A percentile compares a stretch with the other conserved stretches of the same genome.
phyloP scores from a whole-genome alignment of 1,140 invertebrate species.

The Hylaeus volcanicus region DNA sequence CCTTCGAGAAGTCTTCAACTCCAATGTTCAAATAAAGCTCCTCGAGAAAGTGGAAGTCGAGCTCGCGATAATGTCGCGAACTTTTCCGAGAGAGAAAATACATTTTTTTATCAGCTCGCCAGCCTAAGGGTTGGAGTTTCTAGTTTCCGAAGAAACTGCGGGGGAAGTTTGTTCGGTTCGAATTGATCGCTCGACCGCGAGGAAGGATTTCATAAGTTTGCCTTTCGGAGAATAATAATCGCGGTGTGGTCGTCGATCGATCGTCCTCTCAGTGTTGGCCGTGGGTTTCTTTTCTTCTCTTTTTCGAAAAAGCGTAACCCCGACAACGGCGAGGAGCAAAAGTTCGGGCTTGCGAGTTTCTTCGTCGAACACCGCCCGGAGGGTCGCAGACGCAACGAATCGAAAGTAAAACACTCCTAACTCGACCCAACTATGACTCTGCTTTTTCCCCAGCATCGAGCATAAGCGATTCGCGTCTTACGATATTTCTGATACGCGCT shows the following conservation, averaged over 20 bases:
- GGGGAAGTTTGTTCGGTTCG: conserved; percentile 9
- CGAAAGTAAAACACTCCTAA: conserved; percentile 21
- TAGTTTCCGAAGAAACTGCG: neutral
- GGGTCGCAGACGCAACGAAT: conserved; percentile 2
- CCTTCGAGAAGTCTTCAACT: no score
- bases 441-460: neutral
- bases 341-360: conserved; percentile 9
- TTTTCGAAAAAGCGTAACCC: neutral
- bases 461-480: neutral
- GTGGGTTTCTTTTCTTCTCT: neutral
- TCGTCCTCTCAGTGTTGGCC: neutral
- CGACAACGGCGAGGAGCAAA: neutral
- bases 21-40: no score
- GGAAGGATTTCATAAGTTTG: conserved; percentile 28
- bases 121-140: neutral
- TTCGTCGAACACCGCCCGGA: neutral
- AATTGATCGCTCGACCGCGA: conserved; percentile 18
- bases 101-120: no score
- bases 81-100: no score
- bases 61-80: no score
- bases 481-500: neutral
- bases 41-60: no score
- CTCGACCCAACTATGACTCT: neutral
- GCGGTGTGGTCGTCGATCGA: conserved; percentile 2
- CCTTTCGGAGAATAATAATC: conserved; percentile 30